These are phyloP conservation scores for Pungitius pungitius DNA, from an alignment of 2,113 vertebrate species.

Conservation along the genomic window DNA sequence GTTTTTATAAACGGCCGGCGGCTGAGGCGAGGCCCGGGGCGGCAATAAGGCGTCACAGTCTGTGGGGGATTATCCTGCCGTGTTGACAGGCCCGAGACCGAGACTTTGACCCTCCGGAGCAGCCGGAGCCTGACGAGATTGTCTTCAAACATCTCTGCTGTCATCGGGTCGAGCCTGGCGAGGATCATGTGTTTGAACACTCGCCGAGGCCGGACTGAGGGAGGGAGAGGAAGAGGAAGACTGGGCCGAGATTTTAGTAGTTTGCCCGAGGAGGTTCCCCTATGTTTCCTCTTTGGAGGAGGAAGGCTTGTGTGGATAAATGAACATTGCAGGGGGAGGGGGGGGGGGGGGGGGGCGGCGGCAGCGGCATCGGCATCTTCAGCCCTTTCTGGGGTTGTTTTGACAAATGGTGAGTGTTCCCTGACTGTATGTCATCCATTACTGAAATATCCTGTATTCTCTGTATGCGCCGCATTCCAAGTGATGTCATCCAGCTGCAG, in stretches of 20 bases:
- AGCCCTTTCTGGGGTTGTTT: conserved; percentile 2
- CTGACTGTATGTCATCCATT: not conserved
- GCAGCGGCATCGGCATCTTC: not conserved
- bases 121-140: conserved; percentile 19
- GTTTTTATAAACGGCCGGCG: not conserved
- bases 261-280: conserved; percentile 4
- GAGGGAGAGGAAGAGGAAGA: conserved; percentile 23
- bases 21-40: not conserved
- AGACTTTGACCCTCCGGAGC: conserved; percentile 36
- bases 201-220: conserved; percentile 1
- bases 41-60: not conserved
- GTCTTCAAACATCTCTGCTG: conserved; percentile 40
- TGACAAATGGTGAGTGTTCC: not conserved
- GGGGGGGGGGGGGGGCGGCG: no score
- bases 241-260: not conserved
- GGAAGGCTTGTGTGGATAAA: not conserved
- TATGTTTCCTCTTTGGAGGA: conserved; percentile 5
- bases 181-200: not conserved
- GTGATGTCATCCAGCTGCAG: not conserved
- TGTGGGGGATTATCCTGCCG: conserved; percentile 27
- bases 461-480: not conserved
- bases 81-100: conserved; percentile 32
- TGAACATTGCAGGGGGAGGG: not conserved
- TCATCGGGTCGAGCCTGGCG: conserved; percentile 9
- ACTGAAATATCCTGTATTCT: not conserved